Evolutionary conservation across 1,140 invertebrate genomes (phyloP).

Genomic region (Eriosoma lanigerum): DNA sequence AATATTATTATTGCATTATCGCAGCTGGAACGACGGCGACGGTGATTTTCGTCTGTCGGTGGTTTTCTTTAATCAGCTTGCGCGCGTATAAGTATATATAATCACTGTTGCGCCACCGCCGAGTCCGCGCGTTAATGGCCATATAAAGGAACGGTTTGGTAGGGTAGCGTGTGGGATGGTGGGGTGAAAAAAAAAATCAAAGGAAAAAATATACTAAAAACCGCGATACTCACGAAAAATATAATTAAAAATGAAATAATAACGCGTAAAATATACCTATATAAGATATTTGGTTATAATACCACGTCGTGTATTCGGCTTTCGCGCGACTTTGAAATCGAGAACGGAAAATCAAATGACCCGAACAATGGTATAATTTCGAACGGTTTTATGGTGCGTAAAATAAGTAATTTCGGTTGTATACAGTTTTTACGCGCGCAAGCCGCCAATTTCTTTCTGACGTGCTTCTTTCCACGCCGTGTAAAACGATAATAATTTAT

Average conservation of each 20-base stretch:
- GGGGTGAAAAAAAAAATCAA: background rate
- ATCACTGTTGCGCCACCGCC: background rate
- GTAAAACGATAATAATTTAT: background rate
- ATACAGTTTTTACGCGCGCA: background rate
- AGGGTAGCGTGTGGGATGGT: too few relatives aligned
- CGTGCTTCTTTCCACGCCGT: background rate
- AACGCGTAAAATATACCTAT: background rate
- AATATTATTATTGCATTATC: too few relatives aligned
- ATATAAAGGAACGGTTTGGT: background rate
- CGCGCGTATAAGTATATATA: too few relatives aligned
- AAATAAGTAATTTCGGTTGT: slow-evolving; percentile 39
- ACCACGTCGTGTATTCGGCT: too few relatives aligned
- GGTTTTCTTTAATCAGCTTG: background rate
- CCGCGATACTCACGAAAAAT: background rate
- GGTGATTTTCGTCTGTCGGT: background rate
- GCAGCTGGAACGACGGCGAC: background rate
- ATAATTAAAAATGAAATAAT: slow-evolving; percentile 20
- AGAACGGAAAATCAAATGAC: slow-evolving; percentile 42
- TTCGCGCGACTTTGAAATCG: slow-evolving; percentile 25
- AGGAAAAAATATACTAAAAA: background rate
- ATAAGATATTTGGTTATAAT: too few relatives aligned
- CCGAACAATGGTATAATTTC: slow-evolving; percentile 20
- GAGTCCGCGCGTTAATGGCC: background rate
- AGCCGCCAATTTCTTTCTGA: too few relatives aligned
- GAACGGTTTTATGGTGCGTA: slow-evolving; percentile 41